Percentiles rank a stretch among this genome's conserved stretches.
Evolutionary conservation across 2,888 invertebrate genomes (phyloP).

Genomic region (Euplexia lucipara): DNA sequence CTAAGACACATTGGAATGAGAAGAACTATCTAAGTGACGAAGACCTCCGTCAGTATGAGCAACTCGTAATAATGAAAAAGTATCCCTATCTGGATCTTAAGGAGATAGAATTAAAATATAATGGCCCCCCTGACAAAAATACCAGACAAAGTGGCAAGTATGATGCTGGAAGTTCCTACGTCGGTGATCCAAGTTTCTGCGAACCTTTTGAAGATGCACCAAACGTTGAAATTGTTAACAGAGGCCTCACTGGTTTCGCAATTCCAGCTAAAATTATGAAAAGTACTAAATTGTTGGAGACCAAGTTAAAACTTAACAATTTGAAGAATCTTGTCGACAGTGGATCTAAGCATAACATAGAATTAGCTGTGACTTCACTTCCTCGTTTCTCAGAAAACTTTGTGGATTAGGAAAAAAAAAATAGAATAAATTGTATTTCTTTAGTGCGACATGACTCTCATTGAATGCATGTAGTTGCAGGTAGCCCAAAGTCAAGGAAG

Average conservation of each 20-base stretch:
- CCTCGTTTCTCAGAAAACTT: slow-evolving; percentile 10
- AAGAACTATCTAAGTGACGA: slow-evolving; percentile 74
- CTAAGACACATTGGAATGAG: slow-evolving; percentile 60
- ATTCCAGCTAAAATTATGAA: slow-evolving; percentile 78
- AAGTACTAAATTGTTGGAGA: slow-evolving; percentile 53
- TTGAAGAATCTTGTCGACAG: slow-evolving; percentile 19
- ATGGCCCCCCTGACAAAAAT: slow-evolving; percentile 75
- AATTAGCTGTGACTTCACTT: slow-evolving; percentile 17
- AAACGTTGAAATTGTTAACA: slow-evolving; percentile 84
- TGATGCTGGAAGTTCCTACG: slow-evolving; percentile 66
- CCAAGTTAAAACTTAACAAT: slow-evolving; percentile 60
- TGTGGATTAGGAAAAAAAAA: slow-evolving; percentile 36
- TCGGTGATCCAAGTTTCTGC: slow-evolving; percentile 74
- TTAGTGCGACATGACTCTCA: background rate
- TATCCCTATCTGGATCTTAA: slow-evolving; percentile 85
- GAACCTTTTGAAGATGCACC: slow-evolving; percentile 76
- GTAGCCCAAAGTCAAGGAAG: too few relatives aligned
- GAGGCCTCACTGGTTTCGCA: slow-evolving; percentile 85
- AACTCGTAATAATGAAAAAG: slow-evolving; percentile 86
- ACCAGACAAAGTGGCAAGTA: slow-evolving; percentile 74
- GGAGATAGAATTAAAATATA: slow-evolving; percentile 78
- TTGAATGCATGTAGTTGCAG: background rate
- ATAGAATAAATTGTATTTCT: slow-evolving; percentile 10
- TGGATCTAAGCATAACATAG: slow-evolving; percentile 22
- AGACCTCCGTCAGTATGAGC: slow-evolving; percentile 81